Evolutionary conservation across 2,797 vertebrate genomes (phyloP).

Genomic region (Valencia hispanica): DNA sequence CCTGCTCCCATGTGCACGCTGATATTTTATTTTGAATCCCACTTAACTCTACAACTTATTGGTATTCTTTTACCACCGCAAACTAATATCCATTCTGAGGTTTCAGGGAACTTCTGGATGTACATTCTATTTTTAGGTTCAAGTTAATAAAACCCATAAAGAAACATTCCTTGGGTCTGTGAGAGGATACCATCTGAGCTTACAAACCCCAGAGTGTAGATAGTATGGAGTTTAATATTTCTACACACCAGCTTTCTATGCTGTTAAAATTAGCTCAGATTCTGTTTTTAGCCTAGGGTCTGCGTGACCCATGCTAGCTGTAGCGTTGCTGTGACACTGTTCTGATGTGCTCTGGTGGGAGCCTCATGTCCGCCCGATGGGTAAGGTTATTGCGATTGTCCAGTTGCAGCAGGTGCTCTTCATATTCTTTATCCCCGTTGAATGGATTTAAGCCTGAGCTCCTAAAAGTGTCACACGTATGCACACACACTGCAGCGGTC

Average conservation of each 20-base stretch:
- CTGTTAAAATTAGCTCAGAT: conserved; percentile 64
- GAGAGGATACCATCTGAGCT: neutral
- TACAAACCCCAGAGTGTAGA: neutral
- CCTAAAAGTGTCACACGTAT: conserved; percentile 36
- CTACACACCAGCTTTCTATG: conserved; percentile 26
- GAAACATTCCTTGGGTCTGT: neutral
- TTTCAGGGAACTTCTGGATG: neutral
- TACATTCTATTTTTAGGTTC: neutral
- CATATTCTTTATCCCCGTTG: conserved; percentile 64
- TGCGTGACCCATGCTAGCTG: conserved; percentile 22
- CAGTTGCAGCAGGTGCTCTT: conserved; percentile 27
- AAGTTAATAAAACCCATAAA: neutral
- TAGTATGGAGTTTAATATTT: conserved; percentile 30
- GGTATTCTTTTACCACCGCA: conserved; percentile 2
- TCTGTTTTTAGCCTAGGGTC: conserved; percentile 43
- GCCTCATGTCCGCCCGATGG: conserved; percentile 30
- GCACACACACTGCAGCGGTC: conserved; percentile 25
- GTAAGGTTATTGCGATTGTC: conserved; percentile 42
- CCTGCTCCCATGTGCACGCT: conserved; percentile 31
- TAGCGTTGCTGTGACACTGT: conserved; percentile 14
- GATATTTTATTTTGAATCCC: conserved; percentile 29
- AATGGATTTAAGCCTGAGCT: conserved; percentile 74
- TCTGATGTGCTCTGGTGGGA: conserved; percentile 8
- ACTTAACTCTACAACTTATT: neutral
- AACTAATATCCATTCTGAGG: neutral